Conservation (phyloP, 1,140 invertebrate species). For the Philopotamus ludificatus region DNA sequence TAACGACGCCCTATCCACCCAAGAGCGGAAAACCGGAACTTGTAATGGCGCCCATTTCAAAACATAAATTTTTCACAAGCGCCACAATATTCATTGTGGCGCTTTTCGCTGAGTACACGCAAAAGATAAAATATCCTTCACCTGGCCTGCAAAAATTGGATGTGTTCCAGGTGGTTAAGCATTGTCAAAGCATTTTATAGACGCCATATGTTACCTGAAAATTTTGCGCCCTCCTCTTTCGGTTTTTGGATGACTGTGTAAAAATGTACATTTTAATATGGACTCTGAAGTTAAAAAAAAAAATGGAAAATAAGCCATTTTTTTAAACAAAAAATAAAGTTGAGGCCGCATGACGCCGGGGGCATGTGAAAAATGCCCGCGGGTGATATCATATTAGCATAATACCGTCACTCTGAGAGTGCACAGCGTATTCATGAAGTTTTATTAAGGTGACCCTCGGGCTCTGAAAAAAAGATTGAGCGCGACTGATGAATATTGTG, state of each 20-base stretch:
- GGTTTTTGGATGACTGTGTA: neutral
- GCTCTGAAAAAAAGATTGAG: too few relatives aligned
- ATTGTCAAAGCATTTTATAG: conserved; percentile 25
- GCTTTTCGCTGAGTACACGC: conserved; percentile 23
- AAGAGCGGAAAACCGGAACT: neutral
- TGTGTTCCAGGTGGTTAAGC: conserved; percentile 27
- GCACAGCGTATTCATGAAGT: conserved; percentile 18
- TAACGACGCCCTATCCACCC: too few relatives aligned
- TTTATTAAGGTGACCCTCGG: neutral
- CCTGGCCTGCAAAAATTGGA: conserved; percentile 18
- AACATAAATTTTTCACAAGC: neutral
- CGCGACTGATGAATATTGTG: too few relatives aligned
- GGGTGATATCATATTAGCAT: conserved; percentile 9
- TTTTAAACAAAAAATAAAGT: neutral
- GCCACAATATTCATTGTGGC: conserved; percentile 5
- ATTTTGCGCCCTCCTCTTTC: neutral
- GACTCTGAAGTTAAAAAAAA: conserved; percentile 3
- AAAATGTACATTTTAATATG: neutral
- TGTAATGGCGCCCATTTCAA: neutral
- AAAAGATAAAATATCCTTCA: conserved; percentile 21
- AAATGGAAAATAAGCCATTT: neutral
- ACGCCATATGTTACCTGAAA: conserved; percentile 13
- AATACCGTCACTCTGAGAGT: conserved; percentile 17
- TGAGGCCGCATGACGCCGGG: neutral
- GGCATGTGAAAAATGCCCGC: neutral